These are phyloP conservation scores for Drosophila prostipennis DNA, from an alignment of 2,888 invertebrate species.

Conservation along the genomic window DNA sequence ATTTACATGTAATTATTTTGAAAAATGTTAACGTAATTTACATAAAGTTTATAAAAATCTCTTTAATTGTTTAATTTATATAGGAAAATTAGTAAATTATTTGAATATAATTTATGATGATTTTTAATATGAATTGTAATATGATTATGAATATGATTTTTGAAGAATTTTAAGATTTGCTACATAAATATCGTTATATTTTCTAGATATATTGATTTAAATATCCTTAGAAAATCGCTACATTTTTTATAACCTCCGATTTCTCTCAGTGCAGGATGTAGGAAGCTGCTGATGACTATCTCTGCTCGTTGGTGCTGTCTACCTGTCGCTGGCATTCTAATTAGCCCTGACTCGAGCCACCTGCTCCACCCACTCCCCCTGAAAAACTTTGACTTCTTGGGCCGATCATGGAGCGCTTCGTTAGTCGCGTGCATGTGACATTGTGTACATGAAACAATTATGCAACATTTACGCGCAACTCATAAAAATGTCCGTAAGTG, in stretches of 20 bases:
- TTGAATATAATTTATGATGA: too few relatives aligned
- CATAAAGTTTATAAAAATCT: too few relatives aligned
- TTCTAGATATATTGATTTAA: too few relatives aligned
- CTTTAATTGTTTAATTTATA: too few relatives aligned
- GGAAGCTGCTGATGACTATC: slow-evolving; percentile 41
- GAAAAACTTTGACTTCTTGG: slow-evolving; percentile 27
- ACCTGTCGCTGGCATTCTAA: slow-evolving; percentile 50
- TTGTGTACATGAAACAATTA: slow-evolving; percentile 65
- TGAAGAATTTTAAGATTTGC: too few relatives aligned
- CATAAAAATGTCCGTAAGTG: slow-evolving; percentile 28
- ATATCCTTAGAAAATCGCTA: too few relatives aligned
- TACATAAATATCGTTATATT: too few relatives aligned
- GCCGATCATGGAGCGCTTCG: slow-evolving; percentile 46
- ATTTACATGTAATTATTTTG: too few relatives aligned
- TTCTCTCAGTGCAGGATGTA: background rate
- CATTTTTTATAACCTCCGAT: background rate
- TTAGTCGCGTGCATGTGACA: slow-evolving; percentile 63
- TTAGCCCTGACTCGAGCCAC: slow-evolving; percentile 57
- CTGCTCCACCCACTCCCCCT: slow-evolving; percentile 22
- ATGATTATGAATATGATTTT: too few relatives aligned
- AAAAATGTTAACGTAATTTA: too few relatives aligned
- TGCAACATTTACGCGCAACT: slow-evolving; percentile 57
- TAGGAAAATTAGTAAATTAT: too few relatives aligned
- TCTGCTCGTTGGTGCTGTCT: background rate
- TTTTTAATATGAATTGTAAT: too few relatives aligned